Percentiles rank a stretch among this genome's conserved stretches.
Conservation (phyloP, 2,797 vertebrate species). For the Acrossocheilus wenchowensis region DNA sequence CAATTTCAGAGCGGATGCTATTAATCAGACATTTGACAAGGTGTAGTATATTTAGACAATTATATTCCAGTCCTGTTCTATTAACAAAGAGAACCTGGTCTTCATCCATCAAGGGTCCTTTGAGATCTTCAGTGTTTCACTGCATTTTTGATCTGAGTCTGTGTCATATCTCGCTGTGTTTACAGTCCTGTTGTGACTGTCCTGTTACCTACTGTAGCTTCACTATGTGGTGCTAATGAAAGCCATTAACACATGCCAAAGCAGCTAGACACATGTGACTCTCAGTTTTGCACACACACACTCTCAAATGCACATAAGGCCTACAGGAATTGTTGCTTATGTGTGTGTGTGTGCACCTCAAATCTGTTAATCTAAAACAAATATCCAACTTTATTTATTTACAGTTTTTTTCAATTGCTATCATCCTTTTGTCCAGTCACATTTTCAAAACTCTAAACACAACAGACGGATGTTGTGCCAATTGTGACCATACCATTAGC, state of each 20-base stretch:
- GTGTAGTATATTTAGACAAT: conserved; percentile 58
- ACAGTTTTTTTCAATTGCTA: too few relatives aligned
- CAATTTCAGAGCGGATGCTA: conserved; percentile 48
- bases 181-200: conserved; percentile 15
- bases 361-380: not conserved
- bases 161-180: conserved; percentile 2
- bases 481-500: too few relatives aligned
- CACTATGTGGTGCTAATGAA: conserved; percentile 30
- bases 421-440: too few relatives aligned
- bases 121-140: not conserved
- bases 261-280: conserved; percentile 2
- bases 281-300: not conserved
- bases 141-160: not conserved
- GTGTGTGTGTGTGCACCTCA: not conserved
- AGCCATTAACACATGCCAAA: conserved; percentile 22
- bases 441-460: too few relatives aligned
- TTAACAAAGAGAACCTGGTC: conserved; percentile 48
- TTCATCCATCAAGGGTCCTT: conserved; percentile 44
- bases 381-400: not conserved
- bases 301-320: not conserved
- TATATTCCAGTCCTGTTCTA: conserved; percentile 54
- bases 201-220: conserved; percentile 11
- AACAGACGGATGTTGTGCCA: too few relatives aligned
- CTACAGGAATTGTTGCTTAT: not conserved
- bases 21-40: conserved; percentile 55